Conservation (phyloP, 1,140 invertebrate species). For the Archegozetes longisetosus region DNA sequence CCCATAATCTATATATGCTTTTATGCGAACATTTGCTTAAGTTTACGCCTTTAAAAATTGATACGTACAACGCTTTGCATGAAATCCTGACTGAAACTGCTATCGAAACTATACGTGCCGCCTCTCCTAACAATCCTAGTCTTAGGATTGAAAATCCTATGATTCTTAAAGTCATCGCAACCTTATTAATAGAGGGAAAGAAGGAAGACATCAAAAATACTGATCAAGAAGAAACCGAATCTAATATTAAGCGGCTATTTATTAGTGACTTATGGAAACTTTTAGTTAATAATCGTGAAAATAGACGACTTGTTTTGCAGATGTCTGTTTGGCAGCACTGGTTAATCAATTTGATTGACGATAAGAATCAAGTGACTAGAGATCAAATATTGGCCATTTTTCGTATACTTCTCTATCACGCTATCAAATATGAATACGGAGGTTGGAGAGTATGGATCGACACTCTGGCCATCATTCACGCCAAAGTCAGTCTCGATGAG, state of each 20-base stretch:
- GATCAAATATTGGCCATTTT: slow-evolving; percentile 97
- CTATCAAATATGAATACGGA: slow-evolving; percentile 98
- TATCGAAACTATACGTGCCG: slow-evolving; percentile 2
- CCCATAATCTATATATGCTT: slow-evolving; percentile 91
- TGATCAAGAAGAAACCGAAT: neutral
- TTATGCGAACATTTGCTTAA: slow-evolving; percentile 71
- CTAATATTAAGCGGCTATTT: slow-evolving; percentile 52
- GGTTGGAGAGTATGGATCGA: slow-evolving; percentile 99
- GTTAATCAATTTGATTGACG: slow-evolving; percentile 96
- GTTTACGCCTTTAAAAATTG: slow-evolving; percentile 14
- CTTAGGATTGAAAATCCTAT: slow-evolving; percentile 39
- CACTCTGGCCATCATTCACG: slow-evolving; percentile 96
- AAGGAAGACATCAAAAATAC: slow-evolving; percentile 1
- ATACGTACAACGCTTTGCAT: slow-evolving; percentile 94
- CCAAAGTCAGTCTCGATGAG: slow-evolving; percentile 52
- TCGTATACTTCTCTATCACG: slow-evolving; percentile 91
- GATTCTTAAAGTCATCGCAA: slow-evolving; percentile 96
- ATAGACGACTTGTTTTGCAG: slow-evolving; percentile 67
- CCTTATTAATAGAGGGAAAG: slow-evolving; percentile 30
- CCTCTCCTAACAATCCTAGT: neutral
- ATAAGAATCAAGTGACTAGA: slow-evolving; percentile 74
- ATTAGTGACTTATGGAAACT: slow-evolving; percentile 91
- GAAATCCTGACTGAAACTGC: slow-evolving; percentile 36
- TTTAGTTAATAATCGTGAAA: slow-evolving; percentile 93
- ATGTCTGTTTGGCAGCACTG: slow-evolving; percentile 99